Evolutionary conservation across 2,888 invertebrate species (phyloP), one percentile per base, ranked within the genome.

Genomic region (Erannis defoliaria): DNA sequence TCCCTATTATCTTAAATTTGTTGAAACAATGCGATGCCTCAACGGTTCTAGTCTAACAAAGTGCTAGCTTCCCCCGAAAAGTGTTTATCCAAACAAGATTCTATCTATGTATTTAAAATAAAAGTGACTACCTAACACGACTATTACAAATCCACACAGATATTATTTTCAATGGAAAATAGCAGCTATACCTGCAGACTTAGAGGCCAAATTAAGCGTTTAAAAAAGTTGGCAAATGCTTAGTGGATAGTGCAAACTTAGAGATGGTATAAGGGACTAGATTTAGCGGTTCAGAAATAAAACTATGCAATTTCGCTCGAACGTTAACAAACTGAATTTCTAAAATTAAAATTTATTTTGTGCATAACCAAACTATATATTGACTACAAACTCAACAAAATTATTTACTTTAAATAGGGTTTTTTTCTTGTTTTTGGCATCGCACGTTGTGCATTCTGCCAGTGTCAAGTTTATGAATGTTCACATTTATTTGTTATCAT

Each of bases 241-340:
- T 78, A 73, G 73, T 71, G 71, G 75, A 77, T 78, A 79, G 80
- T 78, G 80, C 73, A 75, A 75, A 77, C 77, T 78, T 77, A 69
- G 71, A 26, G 29, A 40, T 66, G 67, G 67, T 55, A 5, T 56
- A 72, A 75, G 67, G 53, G 18, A 64, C 12, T 29, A 57, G 64
- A 38, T 57, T 4, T n/a, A 59, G 74, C 72, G 71, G 31, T 37
- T 55, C 55, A 0, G 14, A 16, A 18, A 5, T 2, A 9, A 16
- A 31, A 40, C 2, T 38, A 9, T 35, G 5, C 3, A 14, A 35
- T 35, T 8, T 6, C 4, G 8, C 26, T 26, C n/a, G n/a, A n/a
- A n/a, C n/a, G n/a, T n/a, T n/a, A n/a, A n/a, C n/a, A n/a, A n/a
- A n/a, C n/a, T n/a, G n/a, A n/a, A n/a, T n/a, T n/a, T n/a, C n/a